Base-by-base conservation (phyloP, 2,888 invertebrate genomes). In the Podotricha telesiphe region DNA sequence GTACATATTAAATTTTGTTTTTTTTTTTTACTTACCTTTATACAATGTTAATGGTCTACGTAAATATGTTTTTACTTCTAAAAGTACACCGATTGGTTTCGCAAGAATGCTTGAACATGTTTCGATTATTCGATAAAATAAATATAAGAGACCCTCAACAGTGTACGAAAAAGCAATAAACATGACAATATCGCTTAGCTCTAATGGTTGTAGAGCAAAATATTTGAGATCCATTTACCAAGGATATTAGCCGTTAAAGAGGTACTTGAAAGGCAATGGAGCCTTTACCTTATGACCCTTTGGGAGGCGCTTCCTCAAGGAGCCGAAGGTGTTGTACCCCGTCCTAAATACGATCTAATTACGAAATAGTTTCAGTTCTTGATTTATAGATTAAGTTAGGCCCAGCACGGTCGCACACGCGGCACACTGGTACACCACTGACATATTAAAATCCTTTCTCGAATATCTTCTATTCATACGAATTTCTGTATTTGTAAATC, bases 341-440 rank as follows among this genome's bases (percentile, higher is more conserved):
- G 80, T 83, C 86, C 91, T 93, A 92, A 93, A 93, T 90, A 86
- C 92, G 91, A 93, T 93, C 93, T 93, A 93, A 93, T 93, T 93
- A 92, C 93, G 87, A 89, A 93, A 93, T 93, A 93, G 93, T 93
- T 93, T 91, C 87, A 88, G 92, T 93, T 90, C 91, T 93, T 93
- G 93, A 93, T 93, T 93, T 93, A 93, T 93, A 92, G 92, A 89
- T 89, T 86, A 91, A 93, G 92, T 93, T 93, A 80, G 80, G 80
- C 80, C 77, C 76, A 79, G 81, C 75, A 2, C 78, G 86, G 86
- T 82, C 84, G 85, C 83, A 86, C 88, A 89, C 82, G 85, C 86
- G 87, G 87, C 79, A 81, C 83, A 69, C 71, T 78, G 82, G 79
- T 80, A 81, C 83, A 83, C 86, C 84, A 78, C 78, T 84, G 82